Evolutionary conservation across 2,797 vertebrate genomes (phyloP).

Genomic region (Ctenochaetus hawaiiensis): DNA sequence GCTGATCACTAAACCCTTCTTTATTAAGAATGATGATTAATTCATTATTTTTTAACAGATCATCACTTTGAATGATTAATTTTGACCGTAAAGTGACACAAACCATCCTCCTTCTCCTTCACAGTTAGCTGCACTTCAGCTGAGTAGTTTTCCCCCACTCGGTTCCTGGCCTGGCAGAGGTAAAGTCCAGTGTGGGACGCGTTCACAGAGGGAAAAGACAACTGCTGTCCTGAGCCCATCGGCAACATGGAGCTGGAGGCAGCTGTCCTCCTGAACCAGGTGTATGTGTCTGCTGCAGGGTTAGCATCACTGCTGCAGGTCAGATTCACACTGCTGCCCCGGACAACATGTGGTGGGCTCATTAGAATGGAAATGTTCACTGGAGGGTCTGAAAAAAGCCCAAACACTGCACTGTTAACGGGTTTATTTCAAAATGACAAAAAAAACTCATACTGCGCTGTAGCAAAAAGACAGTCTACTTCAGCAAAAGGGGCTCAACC

Average conservation of each 20-base stretch:
- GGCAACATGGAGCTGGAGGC: slow-evolving; percentile 30
- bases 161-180: slow-evolving; percentile 61
- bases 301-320: slow-evolving; percentile 69
- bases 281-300: slow-evolving; percentile 65
- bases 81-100: slow-evolving; percentile 1
- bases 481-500: too few relatives aligned
- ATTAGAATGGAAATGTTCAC: slow-evolving; percentile 58
- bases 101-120: slow-evolving; percentile 25
- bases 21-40: neutral
- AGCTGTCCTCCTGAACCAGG: slow-evolving; percentile 56
- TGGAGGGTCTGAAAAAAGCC: slow-evolving; percentile 57
- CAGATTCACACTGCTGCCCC: slow-evolving; percentile 60
- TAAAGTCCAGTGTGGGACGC: slow-evolving; percentile 58
- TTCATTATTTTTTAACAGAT: neutral
- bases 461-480: neutral
- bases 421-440: neutral
- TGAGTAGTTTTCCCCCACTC: slow-evolving; percentile 54
- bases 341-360: neutral
- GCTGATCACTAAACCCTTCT: neutral
- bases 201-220: slow-evolving; percentile 48
- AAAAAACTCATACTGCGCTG: too few relatives aligned
- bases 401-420: neutral
- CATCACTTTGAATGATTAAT: neutral
- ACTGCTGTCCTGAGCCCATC: slow-evolving; percentile 59
- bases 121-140: slow-evolving; percentile 46